phyloP scores from a whole-genome alignment of 2,113 vertebrate species.

The Calidris pugnax region DNA sequence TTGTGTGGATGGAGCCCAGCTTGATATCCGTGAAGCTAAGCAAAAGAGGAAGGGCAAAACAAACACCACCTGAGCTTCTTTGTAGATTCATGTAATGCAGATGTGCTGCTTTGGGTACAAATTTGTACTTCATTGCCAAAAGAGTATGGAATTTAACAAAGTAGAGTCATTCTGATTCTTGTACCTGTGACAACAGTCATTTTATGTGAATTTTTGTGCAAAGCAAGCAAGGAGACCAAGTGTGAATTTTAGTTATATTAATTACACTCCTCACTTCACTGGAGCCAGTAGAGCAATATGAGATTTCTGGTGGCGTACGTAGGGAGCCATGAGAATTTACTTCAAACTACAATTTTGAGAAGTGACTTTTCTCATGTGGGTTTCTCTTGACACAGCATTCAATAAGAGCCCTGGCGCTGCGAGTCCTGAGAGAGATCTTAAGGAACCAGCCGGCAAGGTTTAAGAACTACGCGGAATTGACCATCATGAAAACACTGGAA shows the following conservation, averaged over 20 bases:
- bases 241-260: not conserved
- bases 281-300: not conserved
- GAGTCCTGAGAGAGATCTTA: conserved; percentile 96
- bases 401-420: conserved; percentile 90
- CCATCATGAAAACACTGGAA: conserved; percentile 99
- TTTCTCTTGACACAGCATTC: conserved; percentile 82
- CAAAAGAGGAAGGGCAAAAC: not conserved
- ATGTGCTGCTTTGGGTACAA: not conserved
- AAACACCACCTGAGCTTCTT: not conserved
- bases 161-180: not conserved
- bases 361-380: not conserved
- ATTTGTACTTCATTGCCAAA: not conserved
- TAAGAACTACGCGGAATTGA: conserved; percentile 96
- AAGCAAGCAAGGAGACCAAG: not conserved
- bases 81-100: not conserved
- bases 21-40: not conserved
- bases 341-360: not conserved
- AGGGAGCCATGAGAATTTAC: not conserved
- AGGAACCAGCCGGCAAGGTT: conserved; percentile 95
- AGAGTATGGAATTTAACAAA: not conserved
- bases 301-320: rapidly evolving
- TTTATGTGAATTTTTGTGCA: not conserved
- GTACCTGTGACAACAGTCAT: not conserved
- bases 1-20: not conserved
- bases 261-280: not conserved